Percentiles rank a stretch among this genome's conserved stretches.
These are phyloP conservation scores for Pilophorus perplexus DNA, from an alignment of 2,888 invertebrate genomes.

Conservation along the genomic window DNA sequence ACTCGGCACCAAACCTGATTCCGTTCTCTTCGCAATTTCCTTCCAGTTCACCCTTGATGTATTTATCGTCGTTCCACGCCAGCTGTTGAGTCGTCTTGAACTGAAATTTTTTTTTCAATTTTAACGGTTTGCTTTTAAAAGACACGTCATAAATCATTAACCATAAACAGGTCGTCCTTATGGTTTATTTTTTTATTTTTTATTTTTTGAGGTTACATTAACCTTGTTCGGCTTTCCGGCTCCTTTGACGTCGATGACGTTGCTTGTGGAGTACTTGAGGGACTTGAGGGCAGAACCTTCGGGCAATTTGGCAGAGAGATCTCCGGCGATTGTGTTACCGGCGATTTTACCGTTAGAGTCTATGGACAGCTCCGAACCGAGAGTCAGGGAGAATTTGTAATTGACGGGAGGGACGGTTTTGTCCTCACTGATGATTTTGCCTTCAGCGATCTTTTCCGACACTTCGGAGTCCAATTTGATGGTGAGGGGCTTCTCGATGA, in stretches of 20 bases:
- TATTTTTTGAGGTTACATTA: no score
- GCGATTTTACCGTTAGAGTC: constrained; percentile 44
- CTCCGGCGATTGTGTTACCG: constrained; percentile 42
- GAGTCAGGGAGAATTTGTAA: constrained; percentile 41
- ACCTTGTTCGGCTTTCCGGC: constrained; percentile 37
- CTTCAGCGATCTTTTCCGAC: constrained; percentile 43
- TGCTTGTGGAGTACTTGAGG: constrained; percentile 45
- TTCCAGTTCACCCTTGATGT: constrained; percentile 53
- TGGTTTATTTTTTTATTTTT: no score
- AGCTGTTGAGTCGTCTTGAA: constrained; percentile 53
- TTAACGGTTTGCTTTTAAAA: no score
- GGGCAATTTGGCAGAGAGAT: constrained; percentile 45
- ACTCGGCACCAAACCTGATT: constrained; percentile 42
- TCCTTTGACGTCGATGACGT: constrained; percentile 34
- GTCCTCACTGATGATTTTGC: constrained; percentile 52
- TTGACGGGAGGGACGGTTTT: constrained; percentile 49
- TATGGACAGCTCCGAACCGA: constrained; percentile 42
- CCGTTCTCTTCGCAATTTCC: constrained; percentile 43
- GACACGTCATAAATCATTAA: background rate
- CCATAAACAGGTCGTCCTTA: background rate
- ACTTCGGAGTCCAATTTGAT: constrained; percentile 46
- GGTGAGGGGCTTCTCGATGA: constrained; percentile 42
- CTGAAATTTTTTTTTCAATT: constrained; percentile 45
- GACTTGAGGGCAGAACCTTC: constrained; percentile 40
- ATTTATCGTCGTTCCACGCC: constrained; percentile 58